Base-by-base conservation (phyloP, 2,113 vertebrate species). In the Embiotoca jacksoni region DNA sequence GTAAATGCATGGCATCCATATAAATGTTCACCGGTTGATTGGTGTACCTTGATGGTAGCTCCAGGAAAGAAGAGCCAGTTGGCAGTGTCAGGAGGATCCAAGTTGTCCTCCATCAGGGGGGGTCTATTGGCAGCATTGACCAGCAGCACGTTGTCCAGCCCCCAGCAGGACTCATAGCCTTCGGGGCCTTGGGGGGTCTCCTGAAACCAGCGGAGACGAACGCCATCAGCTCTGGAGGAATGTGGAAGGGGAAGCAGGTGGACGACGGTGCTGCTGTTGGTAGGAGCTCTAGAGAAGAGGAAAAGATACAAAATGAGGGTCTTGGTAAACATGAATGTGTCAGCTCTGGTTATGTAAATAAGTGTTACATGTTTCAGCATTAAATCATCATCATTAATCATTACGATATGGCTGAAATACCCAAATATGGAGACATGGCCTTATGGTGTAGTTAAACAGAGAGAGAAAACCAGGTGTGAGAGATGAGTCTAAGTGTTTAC, bases 1-100 rank as follows among this genome's bases (percentile, higher is more conserved):
- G 30, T 63, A 47, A 47, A 63, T 62, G 13, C 1, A 52, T 23
- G 6, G 8, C 46, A 36, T 55, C 16, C 16, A 65, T 46, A 13
- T 15, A 6, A 60, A 37, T 66, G 15, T 31, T 4, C 0, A 30
- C 1, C 13, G n/a, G 4, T 58, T 78, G 36, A 47, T 47, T 5
- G 0, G 7, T 37, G 39, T 86, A 99, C 98, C 97, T 99, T 99
- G 61, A 99, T 91, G 2, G 96, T 99, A 67, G 98, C 98, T 81
- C 98, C 98, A 36, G 98, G 98, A 85, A 99, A 99, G 91, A 99
- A 99, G 72, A 99, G 96, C 98, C 98, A 99, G 93, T 99, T 99
- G 85, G 96, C 96, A 0, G 98, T 99, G 93, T 99, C 96, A 55
- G 95, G 95, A 44, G 98, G 98, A 91, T 99, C 98, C 23, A 99